These are phyloP conservation scores for Dascyllus trimaculatus DNA, from an alignment of 2,113 vertebrate species.

Conservation along the genomic window DNA sequence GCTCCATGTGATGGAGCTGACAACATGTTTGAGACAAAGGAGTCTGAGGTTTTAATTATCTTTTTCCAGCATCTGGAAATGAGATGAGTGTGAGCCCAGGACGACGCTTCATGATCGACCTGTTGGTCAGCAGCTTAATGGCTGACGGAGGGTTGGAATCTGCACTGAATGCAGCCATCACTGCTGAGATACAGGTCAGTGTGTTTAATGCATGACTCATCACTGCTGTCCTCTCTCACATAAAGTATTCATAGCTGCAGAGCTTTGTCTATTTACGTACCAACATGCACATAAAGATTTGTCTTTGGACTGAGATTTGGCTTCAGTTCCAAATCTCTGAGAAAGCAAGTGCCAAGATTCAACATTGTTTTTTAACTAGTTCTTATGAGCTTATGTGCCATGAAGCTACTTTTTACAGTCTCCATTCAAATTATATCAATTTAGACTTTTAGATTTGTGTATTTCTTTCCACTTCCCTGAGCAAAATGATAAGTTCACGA, in stretches of 20 bases:
- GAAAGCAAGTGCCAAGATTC: background rate
- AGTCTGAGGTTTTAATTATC: background rate
- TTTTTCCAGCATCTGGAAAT: slow-evolving; percentile 90
- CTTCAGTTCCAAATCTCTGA: background rate
- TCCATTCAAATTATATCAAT: no score
- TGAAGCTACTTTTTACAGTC: no score
- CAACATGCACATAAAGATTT: background rate
- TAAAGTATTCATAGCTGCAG: background rate
- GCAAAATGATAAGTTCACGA: no score
- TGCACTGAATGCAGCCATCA: slow-evolving; percentile 94
- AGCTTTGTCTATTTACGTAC: background rate
- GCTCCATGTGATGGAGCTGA: background rate
- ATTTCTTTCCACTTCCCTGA: no score
- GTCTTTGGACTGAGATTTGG: background rate
- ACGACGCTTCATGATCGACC: slow-evolving; percentile 97
- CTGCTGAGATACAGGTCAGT: slow-evolving; percentile 96
- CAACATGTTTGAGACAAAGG: no score
- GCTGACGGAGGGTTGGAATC: slow-evolving; percentile 97
- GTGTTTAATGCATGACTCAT: slow-evolving; percentile 20
- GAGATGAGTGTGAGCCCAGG: slow-evolving; percentile 95
- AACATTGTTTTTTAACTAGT: no score
- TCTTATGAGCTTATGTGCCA: no score
- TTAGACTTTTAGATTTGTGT: no score
- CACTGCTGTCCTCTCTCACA: background rate
- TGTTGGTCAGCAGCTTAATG: slow-evolving; percentile 98